A percentile compares a stretch with the other conserved stretches of the same genome.
Conservation (phyloP, 1,140 invertebrate genomes). For the Gonioctena quinquepunctata region DNA sequence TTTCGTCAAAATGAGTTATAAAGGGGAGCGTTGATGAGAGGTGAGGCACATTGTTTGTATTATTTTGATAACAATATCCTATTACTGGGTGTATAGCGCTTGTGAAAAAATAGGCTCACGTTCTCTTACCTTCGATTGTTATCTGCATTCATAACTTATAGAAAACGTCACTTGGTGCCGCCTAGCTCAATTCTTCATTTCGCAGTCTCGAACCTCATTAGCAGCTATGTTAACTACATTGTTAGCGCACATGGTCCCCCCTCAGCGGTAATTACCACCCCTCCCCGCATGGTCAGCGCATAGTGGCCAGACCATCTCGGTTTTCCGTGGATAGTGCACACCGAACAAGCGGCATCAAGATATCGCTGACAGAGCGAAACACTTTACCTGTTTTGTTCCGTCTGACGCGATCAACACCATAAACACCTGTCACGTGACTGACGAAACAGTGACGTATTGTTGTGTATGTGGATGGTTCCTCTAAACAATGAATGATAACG, state of each 20-base stretch:
- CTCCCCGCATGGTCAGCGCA: conserved; percentile 42
- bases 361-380: conserved; percentile 28
- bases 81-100: too few species aligned
- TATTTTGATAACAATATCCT: too few species aligned
- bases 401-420: conserved; percentile 18
- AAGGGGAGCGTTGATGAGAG: too few species aligned
- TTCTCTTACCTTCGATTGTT: neutral
- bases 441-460: conserved; percentile 7
- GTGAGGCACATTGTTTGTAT: too few species aligned
- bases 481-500: neutral
- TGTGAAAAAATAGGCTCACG: neutral
- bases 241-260: conserved; percentile 48
- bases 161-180: conserved; percentile 12
- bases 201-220: conserved; percentile 36
- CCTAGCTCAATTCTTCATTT: conserved; percentile 4
- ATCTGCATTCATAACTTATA: conserved; percentile 2
- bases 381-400: conserved; percentile 8
- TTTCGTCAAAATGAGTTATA: too few species aligned
- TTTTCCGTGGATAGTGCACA: conserved; percentile 50
- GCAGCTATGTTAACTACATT: conserved; percentile 47
- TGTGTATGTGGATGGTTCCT: neutral
- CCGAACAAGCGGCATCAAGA: conserved; percentile 32
- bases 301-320: conserved; percentile 51
- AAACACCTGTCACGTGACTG: conserved; percentile 21
- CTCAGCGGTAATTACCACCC: conserved; percentile 46